Evolutionary conservation across 1,140 invertebrate species (phyloP).

Genomic region (Copidosoma floridanum): DNA sequence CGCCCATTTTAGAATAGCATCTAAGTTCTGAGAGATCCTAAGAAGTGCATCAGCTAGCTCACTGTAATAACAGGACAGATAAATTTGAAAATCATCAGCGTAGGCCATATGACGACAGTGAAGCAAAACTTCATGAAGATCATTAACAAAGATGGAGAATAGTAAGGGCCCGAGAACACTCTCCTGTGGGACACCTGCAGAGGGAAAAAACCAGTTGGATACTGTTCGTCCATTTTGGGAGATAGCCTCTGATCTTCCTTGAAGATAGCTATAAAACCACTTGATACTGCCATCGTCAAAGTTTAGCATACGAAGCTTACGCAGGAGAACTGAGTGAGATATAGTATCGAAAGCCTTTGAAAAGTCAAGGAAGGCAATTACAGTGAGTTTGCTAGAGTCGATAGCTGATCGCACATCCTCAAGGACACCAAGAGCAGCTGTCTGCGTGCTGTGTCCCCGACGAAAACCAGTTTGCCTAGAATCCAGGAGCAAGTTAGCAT

Average conservation of each 20-base stretch:
- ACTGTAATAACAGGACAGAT: not conserved
- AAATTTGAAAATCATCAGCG: not conserved
- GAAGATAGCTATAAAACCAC: not conserved
- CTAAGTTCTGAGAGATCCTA: too few species aligned
- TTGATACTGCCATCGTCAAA: not conserved
- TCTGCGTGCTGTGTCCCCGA: conserved; percentile 4
- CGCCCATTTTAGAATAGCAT: too few species aligned
- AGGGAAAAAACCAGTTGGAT: too few species aligned
- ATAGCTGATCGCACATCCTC: conserved; percentile 12
- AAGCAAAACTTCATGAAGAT: not conserved
- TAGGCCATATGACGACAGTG: not conserved
- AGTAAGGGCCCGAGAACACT: not conserved
- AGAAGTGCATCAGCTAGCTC: too few species aligned
- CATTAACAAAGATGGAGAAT: conserved; percentile 4
- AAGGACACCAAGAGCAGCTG: conserved; percentile 17
- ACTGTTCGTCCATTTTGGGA: too few species aligned
- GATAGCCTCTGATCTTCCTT: not conserved
- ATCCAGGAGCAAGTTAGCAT: not conserved
- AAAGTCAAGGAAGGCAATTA: conserved; percentile 30
- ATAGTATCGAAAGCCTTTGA: conserved; percentile 31
- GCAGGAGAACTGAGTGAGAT: conserved; percentile 18
- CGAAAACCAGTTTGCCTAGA: conserved; percentile 11
- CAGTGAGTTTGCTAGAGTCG: conserved; percentile 9
- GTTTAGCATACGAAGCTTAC: not conserved
- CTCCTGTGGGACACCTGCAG: conserved; percentile 4